phyloP scores from a whole-genome alignment of 2,888 invertebrate species.

The Phorcus lineatus region DNA sequence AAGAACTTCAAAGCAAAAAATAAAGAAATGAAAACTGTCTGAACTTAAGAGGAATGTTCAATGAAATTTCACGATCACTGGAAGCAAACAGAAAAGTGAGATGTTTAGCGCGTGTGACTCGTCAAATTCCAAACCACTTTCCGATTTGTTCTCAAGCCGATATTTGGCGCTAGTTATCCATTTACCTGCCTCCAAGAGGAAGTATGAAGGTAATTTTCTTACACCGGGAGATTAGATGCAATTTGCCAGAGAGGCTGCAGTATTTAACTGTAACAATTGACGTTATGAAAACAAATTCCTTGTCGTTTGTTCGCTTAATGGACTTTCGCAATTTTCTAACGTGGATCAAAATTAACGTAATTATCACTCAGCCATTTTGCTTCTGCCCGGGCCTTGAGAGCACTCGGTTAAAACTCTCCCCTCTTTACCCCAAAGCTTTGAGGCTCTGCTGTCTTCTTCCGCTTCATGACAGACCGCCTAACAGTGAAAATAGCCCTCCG shows the following conservation, averaged over 20 bases:
- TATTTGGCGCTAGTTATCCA: too few species aligned
- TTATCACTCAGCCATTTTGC: background rate
- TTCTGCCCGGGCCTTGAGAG: background rate
- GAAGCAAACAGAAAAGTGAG: too few species aligned
- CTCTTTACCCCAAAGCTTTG: background rate
- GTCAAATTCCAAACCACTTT: too few species aligned
- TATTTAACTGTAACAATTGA: background rate
- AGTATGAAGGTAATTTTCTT: background rate
- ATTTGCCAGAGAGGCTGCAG: background rate
- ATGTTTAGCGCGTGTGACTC: too few species aligned
- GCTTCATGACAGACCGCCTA: conserved; percentile 12
- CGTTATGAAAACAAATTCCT: conserved; percentile 16
- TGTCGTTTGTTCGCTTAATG: conserved; percentile 18
- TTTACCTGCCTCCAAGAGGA: background rate
- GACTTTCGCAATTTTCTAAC: conserved; percentile 14
- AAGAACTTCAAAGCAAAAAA: too few species aligned
- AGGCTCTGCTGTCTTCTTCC: conserved; percentile 11
- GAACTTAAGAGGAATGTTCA: too few species aligned
- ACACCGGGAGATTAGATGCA: background rate
- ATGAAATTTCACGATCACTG: too few species aligned
- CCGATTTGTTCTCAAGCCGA: too few species aligned
- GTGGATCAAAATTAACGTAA: conserved; percentile 2
- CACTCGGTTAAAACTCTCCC: background rate
- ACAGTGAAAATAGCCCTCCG: conserved; percentile 20
- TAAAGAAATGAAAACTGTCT: too few species aligned